Evolutionary conservation across 1,140 invertebrate genomes (phyloP), one percentile per base, ranked within the genome.

Genomic region (Meteorus sp.): DNA sequence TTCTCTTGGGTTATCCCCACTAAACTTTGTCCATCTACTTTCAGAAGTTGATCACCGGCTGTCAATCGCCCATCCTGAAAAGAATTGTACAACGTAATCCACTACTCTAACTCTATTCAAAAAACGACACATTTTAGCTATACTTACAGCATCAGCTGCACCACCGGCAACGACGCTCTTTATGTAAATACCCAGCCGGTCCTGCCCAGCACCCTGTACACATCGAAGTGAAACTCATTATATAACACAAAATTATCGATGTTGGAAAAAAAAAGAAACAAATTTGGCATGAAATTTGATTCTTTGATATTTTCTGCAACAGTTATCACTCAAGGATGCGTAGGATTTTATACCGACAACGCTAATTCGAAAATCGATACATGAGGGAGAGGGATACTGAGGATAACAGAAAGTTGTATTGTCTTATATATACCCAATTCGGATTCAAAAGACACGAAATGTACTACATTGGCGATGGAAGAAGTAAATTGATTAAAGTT

Each of bases 151-250:
- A 81, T 96, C 95, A 19, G 96, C 97, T 44, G 95, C 95, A 45
- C 96, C 96, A 43, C 94, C 94, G 58, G 93, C 87, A 22, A 99
- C 95, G 17, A 99, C 95, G 55, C 94, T 96, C 81, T 98, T 98
- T 56, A 99, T 96, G 76, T 98, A 99, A 73, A 98, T 98, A 29
- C 96, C 96, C 39, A 96, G 81, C 67, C 92, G 88, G 68, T 91
- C 89, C 72, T 95, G 93, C n/a, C 90, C 90, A 37, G 91, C 88
- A 25, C 95, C 92, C 91, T 93, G 71, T 20, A 82, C 13, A 76
- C 61, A 66, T 29, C 56, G 48, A 52, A 73, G 73, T n/a, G n/a
- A 57, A 59, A 63, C 58, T 56, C 11, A 22, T 22, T 54, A 45
- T 48, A 56, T 20, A 59, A 54, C 39, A 65, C 47, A 55, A 44